Evolutionary conservation across 2,113 vertebrate species (phyloP).

Genomic region (Bambusicola thoracicus): DNA sequence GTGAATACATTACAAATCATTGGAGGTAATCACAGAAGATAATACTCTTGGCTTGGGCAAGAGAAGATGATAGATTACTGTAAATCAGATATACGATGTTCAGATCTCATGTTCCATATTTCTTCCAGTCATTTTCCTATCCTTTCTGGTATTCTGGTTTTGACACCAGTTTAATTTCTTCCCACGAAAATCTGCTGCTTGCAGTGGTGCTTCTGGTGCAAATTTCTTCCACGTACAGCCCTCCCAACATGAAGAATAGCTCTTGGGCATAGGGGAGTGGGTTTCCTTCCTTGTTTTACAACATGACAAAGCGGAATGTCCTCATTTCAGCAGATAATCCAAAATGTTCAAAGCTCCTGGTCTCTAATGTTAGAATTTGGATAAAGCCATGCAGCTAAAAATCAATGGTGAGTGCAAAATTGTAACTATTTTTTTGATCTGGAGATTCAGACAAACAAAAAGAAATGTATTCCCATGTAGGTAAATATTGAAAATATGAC

Average conservation of each 20-base stretch:
- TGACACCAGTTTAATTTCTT: not conserved
- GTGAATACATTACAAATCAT: not conserved
- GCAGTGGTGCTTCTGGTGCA: not conserved
- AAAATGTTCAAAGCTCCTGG: not conserved
- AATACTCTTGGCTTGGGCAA: not conserved
- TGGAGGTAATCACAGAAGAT: not conserved
- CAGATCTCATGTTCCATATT: not conserved
- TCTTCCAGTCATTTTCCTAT: not conserved
- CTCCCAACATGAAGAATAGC: not conserved
- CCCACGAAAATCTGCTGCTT: not conserved
- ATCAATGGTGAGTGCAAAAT: not conserved
- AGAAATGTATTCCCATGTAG: not conserved
- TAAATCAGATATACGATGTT: not conserved
- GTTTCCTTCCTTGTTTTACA: accelerated
- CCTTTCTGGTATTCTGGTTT: not conserved
- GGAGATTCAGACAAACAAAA: not conserved
- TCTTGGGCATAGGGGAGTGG: not conserved
- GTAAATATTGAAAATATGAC: not conserved
- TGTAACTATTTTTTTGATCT: not conserved
- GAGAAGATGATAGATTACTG: not conserved
- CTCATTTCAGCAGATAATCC: not conserved
- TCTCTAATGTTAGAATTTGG: not conserved
- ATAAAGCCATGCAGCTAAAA: not conserved
- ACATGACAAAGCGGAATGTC: not conserved
- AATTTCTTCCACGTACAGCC: not conserved